A percentile compares a stretch with the other conserved stretches of the same genome.
Evolutionary conservation across 2,113 vertebrate genomes (phyloP).

Genomic region (Nyctereutes procyonoides): DNA sequence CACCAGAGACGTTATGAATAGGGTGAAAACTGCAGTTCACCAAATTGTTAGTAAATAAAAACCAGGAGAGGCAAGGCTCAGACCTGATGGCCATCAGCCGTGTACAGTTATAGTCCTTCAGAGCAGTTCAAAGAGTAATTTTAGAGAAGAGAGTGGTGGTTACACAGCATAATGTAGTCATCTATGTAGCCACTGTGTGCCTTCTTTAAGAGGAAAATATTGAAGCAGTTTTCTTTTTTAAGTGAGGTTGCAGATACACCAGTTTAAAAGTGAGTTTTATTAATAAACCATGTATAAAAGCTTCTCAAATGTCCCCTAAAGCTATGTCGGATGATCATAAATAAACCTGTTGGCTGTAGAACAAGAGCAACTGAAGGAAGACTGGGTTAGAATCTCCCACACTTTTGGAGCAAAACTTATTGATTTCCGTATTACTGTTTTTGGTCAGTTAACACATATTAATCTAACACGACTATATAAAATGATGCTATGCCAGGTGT

Average conservation of each 20-base stretch:
- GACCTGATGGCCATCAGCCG: neutral
- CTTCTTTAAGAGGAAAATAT: conserved; percentile 50
- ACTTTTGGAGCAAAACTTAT: neutral
- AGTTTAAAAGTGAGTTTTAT: conserved; percentile 16
- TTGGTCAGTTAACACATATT: neutral
- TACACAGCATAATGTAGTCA: conserved; percentile 37
- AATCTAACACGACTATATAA: neutral
- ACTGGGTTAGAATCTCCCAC: neutral
- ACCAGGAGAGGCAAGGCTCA: conserved; percentile 8
- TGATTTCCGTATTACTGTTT: neutral
- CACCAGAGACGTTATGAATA: conserved; percentile 54
- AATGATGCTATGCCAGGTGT: neutral
- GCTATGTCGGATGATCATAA: conserved; percentile 17
- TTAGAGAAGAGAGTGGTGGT: conserved; percentile 53
- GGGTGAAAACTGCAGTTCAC: conserved; percentile 72
- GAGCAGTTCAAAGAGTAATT: conserved; percentile 71
- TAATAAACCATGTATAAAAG: neutral
- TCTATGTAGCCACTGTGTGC: neutral
- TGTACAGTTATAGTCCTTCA: neutral
- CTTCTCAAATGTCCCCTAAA: conserved; percentile 17
- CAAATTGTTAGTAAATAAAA: conserved; percentile 74
- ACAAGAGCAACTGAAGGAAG: neutral
- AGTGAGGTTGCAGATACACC: neutral
- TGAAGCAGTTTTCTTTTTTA: conserved; percentile 49
- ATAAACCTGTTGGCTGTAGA: neutral